Conservation (phyloP, 2,113 vertebrate species). For the Neolamprologus variostigma region DNA sequence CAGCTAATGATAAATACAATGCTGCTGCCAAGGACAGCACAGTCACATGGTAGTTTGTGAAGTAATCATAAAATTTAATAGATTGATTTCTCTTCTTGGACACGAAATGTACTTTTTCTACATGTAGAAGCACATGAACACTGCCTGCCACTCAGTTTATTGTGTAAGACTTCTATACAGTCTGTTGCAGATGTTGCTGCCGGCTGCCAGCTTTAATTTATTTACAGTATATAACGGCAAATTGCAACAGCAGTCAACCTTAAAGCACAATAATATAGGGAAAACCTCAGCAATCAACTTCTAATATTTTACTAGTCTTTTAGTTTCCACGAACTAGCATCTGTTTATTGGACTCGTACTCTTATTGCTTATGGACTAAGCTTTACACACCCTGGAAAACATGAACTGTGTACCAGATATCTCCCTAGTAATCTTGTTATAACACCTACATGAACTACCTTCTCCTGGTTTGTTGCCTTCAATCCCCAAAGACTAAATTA, state of each 20-base stretch:
- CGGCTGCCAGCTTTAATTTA: background rate
- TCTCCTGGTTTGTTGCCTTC: background rate
- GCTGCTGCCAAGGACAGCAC: background rate
- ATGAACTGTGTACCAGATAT: background rate
- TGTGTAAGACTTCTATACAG: background rate
- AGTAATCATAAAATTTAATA: background rate
- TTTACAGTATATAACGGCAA: background rate
- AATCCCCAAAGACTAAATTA: background rate
- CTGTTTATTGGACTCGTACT: background rate
- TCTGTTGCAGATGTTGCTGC: background rate
- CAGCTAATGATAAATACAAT: background rate
- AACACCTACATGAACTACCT: background rate
- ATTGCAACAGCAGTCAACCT: background rate
- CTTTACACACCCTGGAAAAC: background rate
- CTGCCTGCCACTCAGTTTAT: background rate
- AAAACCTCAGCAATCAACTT: background rate
- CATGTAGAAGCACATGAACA: background rate
- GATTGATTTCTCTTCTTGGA: background rate
- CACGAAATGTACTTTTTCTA: accelerated
- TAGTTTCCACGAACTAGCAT: background rate
- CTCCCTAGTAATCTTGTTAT: background rate
- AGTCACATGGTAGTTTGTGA: background rate
- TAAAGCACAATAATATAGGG: background rate
- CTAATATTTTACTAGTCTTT: background rate
- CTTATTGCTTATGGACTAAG: background rate